phyloP scores from a whole-genome alignment of 1,140 invertebrate species.

The Mylabris phalerata region DNA sequence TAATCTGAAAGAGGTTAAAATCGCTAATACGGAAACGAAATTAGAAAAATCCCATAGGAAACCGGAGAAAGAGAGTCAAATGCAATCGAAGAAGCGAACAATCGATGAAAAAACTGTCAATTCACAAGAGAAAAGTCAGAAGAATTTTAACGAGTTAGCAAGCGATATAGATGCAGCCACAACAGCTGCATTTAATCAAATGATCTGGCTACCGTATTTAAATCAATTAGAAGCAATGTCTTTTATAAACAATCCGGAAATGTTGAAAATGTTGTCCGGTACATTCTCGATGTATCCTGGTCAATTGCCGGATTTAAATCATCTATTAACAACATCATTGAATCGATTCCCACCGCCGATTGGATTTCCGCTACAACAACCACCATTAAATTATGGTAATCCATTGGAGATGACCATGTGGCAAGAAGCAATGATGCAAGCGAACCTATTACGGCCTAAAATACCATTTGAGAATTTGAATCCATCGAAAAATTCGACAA shows the following conservation, averaged over 20 bases:
- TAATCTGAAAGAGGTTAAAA: constrained; percentile 10
- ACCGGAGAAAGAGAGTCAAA: not conserved
- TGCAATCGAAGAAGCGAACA: not conserved
- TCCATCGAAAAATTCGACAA: not conserved
- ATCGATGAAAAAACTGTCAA: not conserved
- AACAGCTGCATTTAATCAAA: constrained; percentile 58
- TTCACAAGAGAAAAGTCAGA: not conserved
- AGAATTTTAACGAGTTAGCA: constrained; percentile 41
- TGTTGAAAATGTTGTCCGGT: constrained; percentile 43
- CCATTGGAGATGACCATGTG: constrained; percentile 58
- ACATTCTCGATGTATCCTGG: constrained; percentile 41
- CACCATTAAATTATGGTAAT: constrained; percentile 47
- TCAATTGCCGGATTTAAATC: constrained; percentile 45
- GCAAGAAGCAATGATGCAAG: constrained; percentile 55
- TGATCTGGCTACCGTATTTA: constrained; percentile 63
- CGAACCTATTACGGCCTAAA: constrained; percentile 41
- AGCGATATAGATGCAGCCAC: constrained; percentile 60
- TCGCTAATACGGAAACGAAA: not conserved
- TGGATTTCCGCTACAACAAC: constrained; percentile 45
- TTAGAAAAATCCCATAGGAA: not conserved
- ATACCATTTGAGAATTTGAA: constrained; percentile 31
- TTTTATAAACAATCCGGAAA: constrained; percentile 42
- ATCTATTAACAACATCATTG: constrained; percentile 39
- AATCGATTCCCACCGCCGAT: constrained; percentile 39
- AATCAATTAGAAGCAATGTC: constrained; percentile 50